phyloP scores from a whole-genome alignment of 1,140 invertebrate species.

The Linepithema humile region DNA sequence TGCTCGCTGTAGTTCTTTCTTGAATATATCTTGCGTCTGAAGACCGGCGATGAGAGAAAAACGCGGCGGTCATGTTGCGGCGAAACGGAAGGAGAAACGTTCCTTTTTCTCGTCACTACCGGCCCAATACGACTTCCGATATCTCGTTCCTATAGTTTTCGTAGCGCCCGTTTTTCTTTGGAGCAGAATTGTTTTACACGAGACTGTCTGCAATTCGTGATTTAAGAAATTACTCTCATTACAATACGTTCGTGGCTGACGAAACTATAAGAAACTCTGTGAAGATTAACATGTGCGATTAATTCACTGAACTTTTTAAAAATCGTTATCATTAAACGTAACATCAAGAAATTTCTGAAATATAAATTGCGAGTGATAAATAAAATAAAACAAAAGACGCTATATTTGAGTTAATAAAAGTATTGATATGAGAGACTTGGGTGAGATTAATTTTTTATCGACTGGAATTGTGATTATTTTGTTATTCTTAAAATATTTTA shows the following conservation, averaged over 20 bases:
- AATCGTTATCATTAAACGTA: too few relatives aligned
- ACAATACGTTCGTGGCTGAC: background rate
- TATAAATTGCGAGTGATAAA: too few relatives aligned
- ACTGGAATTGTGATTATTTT: too few relatives aligned
- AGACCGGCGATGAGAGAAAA: constrained; percentile 19
- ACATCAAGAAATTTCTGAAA: too few relatives aligned
- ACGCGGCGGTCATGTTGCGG: background rate
- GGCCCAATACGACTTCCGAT: background rate
- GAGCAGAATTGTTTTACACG: background rate
- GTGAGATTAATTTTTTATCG: too few relatives aligned
- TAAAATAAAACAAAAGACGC: too few relatives aligned
- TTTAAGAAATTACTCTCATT: background rate
- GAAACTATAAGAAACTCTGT: background rate
- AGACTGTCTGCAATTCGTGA: too few relatives aligned
- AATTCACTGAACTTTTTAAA: background rate
- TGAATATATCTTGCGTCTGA: background rate
- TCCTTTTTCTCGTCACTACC: constrained; percentile 5
- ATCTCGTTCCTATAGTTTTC: background rate
- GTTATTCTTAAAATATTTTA: too few relatives aligned
- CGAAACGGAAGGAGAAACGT: background rate
- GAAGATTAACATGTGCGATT: background rate
- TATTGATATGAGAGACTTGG: too few relatives aligned
- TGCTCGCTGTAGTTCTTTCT: background rate
- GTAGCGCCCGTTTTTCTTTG: background rate
- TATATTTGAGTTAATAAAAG: too few relatives aligned